These are phyloP conservation scores for Trichopoda pennipes DNA, from an alignment of 2,888 invertebrate genomes.

Conservation along the genomic window DNA sequence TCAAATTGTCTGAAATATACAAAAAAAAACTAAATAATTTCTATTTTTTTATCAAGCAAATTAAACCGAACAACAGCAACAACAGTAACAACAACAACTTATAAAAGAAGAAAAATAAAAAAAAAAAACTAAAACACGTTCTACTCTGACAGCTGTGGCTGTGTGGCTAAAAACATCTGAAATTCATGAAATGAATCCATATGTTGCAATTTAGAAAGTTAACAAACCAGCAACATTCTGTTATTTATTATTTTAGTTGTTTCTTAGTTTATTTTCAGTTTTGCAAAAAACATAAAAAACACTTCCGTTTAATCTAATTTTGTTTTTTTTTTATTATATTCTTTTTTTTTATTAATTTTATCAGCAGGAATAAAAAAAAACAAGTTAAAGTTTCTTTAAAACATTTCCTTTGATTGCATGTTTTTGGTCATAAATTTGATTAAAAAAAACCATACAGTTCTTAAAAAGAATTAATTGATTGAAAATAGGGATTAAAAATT, in stretches of 20 bases:
- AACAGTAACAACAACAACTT: no score
- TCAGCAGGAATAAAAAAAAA: background rate
- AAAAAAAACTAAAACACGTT: slow-evolving; percentile 36
- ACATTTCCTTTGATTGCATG: slow-evolving; percentile 57
- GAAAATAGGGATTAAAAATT: no score
- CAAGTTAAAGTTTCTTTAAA: slow-evolving; percentile 42
- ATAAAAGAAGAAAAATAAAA: no score
- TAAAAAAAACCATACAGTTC: slow-evolving; percentile 18
- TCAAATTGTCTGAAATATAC: slow-evolving; percentile 41
- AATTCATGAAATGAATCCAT: slow-evolving; percentile 56
- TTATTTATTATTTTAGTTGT: background rate
- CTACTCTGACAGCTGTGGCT: slow-evolving; percentile 27
- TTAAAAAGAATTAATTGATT: slow-evolving; percentile 26
- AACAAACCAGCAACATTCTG: slow-evolving; percentile 4
- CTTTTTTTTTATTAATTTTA: slow-evolving; percentile 12
- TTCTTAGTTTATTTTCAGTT: slow-evolving; percentile 24
- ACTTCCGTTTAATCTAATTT: slow-evolving; percentile 67
- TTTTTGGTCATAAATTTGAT: slow-evolving; percentile 55
- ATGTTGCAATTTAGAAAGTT: slow-evolving; percentile 65
- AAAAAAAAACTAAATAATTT: background rate
- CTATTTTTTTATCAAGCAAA: slow-evolving; percentile 35
- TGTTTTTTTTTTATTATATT: no score
- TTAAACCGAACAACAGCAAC: slow-evolving; percentile 15
- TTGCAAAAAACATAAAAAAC: slow-evolving; percentile 36
- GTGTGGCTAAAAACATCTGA: slow-evolving; percentile 33